A percentile compares a stretch with the other conserved stretches of the same genome.
Evolutionary conservation across 2,797 vertebrate genomes (phyloP).

Genomic region (Harpagifer antarcticus): DNA sequence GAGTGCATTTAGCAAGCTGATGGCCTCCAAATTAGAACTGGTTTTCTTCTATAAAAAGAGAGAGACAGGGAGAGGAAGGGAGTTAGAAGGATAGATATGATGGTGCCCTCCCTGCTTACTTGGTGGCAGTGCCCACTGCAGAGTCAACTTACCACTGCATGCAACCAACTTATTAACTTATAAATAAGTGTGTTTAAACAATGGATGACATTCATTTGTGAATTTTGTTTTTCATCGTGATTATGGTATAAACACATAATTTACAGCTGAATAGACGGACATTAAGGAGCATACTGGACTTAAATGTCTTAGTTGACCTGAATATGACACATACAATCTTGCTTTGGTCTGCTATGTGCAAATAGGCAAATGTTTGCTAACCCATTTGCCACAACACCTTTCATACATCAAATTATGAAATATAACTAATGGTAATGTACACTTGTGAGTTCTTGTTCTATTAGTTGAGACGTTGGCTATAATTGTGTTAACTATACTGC

Average conservation of each 20-base stretch:
- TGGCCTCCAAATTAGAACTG: slow-evolving; percentile 74
- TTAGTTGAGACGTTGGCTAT: too few species aligned
- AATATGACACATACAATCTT: too few species aligned
- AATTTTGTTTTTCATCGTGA: neutral
- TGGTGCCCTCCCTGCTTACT: neutral
- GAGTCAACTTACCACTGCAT: neutral
- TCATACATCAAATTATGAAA: too few species aligned
- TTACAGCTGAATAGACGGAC: too few species aligned
- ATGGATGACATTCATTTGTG: neutral
- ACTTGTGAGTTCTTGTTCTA: too few species aligned
- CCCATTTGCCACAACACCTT: too few species aligned
- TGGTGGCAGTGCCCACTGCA: neutral
- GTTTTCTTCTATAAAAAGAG: slow-evolving; percentile 55
- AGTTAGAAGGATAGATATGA: neutral
- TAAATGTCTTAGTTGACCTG: too few species aligned
- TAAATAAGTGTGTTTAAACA: neutral
- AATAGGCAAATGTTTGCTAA: too few species aligned
- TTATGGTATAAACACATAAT: neutral
- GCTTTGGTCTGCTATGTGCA: too few species aligned
- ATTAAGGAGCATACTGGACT: too few species aligned
- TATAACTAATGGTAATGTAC: too few species aligned
- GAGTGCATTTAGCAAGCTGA: slow-evolving; percentile 73
- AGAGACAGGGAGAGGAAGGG: neutral
- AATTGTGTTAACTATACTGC: neutral
- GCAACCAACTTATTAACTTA: neutral